phyloP scores from a whole-genome alignment of 2,888 invertebrate genomes.

The Hartigia nigra region DNA sequence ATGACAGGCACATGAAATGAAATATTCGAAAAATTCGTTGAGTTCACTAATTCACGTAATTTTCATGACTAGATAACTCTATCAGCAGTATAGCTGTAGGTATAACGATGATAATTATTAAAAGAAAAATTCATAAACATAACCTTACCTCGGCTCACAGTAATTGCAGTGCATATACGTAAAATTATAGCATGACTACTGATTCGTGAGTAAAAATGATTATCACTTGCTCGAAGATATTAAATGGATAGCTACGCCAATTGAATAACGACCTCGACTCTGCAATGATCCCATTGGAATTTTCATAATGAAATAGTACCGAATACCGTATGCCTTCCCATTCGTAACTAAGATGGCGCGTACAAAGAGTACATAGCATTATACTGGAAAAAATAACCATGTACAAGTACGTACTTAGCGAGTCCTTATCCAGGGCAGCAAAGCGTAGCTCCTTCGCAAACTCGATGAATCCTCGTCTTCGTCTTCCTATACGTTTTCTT shows the following conservation, averaged over 20 bases:
- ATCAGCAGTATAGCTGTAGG: background rate
- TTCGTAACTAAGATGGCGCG: conserved; percentile 39
- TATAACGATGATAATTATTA: too few species aligned
- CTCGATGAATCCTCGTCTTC: conserved; percentile 28
- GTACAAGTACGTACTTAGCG: conserved; percentile 58
- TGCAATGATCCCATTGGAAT: background rate
- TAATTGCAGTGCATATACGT: background rate
- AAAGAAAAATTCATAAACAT: background rate
- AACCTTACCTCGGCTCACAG: background rate
- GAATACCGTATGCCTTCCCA: conserved; percentile 2
- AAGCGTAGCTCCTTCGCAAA: conserved; percentile 58
- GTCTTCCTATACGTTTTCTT: conserved; percentile 12
- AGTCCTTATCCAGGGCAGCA: conserved; percentile 54
- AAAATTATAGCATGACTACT: background rate
- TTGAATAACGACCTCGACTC: background rate
- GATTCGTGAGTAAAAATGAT: background rate
- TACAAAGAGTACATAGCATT: conserved; percentile 24
- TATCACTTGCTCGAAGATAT: background rate
- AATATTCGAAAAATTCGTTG: conserved; percentile 13
- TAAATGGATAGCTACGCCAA: background rate
- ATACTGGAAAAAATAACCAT: conserved; percentile 53
- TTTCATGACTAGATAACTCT: background rate
- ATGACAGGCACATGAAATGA: conserved; percentile 26
- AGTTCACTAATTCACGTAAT: background rate
- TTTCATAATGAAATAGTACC: background rate